Evolutionary conservation across 2,888 invertebrate species (phyloP).

Genomic region (Rhimphoctona megacephalus): DNA sequence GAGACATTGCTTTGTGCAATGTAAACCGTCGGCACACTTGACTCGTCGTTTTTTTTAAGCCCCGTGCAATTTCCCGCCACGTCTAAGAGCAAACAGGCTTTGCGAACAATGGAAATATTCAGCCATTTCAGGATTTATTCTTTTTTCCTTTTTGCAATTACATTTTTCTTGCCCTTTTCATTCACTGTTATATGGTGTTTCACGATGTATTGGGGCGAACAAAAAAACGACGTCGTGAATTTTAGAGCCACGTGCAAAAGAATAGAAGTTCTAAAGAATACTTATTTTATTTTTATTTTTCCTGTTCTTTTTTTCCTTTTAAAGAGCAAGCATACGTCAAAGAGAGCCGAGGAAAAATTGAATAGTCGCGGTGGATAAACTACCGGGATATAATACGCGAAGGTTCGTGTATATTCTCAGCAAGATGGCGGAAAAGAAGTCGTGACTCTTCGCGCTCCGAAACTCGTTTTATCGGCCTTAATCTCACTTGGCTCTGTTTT

Average conservation of each 20-base stretch:
- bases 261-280: not conserved
- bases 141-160: not conserved
- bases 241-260: slow-evolving; percentile 8
- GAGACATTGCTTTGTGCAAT: slow-evolving; percentile 55
- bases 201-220: not conserved
- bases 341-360: slow-evolving; percentile 35
- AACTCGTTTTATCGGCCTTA: slow-evolving; percentile 60
- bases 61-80: not conserved
- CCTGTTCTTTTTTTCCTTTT: not conserved
- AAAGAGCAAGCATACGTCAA: not conserved
- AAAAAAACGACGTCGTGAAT: not conserved
- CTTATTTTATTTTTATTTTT: slow-evolving; percentile 5
- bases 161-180: not conserved
- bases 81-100: not conserved
- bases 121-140: not conserved
- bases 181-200: not conserved
- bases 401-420: slow-evolving; percentile 5
- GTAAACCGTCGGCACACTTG: slow-evolving; percentile 55
- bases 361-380: slow-evolving; percentile 38
- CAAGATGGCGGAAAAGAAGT: slow-evolving; percentile 29
- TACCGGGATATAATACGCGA: not conserved
- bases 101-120: slow-evolving; percentile 26
- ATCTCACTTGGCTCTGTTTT: slow-evolving; percentile 59
- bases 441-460: slow-evolving; percentile 60
- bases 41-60: slow-evolving; percentile 1